These are phyloP conservation scores for Symphodus melops DNA, from an alignment of 2,113 vertebrate genomes.

Conservation along the genomic window DNA sequence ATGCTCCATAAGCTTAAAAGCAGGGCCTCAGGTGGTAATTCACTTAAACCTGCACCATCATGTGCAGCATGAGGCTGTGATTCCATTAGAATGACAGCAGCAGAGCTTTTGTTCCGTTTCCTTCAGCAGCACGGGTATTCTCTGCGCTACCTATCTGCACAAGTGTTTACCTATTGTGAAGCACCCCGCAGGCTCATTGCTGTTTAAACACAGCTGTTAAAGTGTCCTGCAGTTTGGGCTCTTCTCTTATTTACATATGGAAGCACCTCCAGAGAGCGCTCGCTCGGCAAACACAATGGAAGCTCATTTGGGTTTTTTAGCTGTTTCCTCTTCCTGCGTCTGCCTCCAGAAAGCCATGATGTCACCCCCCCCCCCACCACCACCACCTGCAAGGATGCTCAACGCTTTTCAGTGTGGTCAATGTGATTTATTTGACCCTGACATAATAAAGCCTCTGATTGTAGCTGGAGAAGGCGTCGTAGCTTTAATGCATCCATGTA, in stretches of 20 bases:
- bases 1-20: constrained; percentile 68
- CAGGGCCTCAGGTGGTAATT: constrained; percentile 73
- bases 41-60: constrained; percentile 68
- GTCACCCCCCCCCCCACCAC: constrained; percentile 19
- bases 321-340: constrained; percentile 34
- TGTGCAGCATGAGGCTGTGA: constrained; percentile 30
- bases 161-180: constrained; percentile 3
- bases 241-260: constrained; percentile 42
- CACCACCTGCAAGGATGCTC: neutral
- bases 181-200: constrained; percentile 4
- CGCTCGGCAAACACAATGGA: constrained; percentile 36
- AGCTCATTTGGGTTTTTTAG: constrained; percentile 46
- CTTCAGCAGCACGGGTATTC: neutral
- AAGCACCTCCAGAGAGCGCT: constrained; percentile 10
- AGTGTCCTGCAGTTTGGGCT: constrained; percentile 9
- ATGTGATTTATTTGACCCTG: no score
- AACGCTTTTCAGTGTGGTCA: neutral
- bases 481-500: no score
- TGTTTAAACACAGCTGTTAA: constrained; percentile 53
- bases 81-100: constrained; percentile 53
- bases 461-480: no score
- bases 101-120: constrained; percentile 7
- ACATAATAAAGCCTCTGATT: no score
- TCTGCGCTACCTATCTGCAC: neutral
- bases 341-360: constrained; percentile 42